Evolutionary conservation across 35 echinoderm and acorn worm species (phyloP).

Genomic region (Ophioderma brevispina): DNA sequence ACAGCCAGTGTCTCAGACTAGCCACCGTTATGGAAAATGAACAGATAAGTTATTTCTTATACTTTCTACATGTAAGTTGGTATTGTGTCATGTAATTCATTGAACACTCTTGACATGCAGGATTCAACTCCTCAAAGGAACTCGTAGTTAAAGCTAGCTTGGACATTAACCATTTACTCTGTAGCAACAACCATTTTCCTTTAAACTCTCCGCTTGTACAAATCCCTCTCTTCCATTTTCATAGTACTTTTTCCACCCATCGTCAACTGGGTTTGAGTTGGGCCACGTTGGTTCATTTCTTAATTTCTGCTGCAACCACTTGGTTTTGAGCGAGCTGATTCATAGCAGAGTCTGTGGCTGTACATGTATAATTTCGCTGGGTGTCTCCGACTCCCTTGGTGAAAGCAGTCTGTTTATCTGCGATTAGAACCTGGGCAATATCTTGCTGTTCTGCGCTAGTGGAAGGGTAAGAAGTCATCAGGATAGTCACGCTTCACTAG

Average conservation of each 20-base stretch:
- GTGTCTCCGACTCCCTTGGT: too few species aligned
- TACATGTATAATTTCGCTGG: too few species aligned
- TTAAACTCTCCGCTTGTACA: neutral
- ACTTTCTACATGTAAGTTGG: too few species aligned
- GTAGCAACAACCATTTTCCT: conserved; percentile 9
- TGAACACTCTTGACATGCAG: too few species aligned
- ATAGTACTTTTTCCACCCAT: neutral
- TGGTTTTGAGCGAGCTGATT: too few species aligned
- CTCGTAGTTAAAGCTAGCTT: neutral
- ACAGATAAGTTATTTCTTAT: too few species aligned
- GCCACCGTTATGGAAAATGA: too few species aligned
- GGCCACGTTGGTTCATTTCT: neutral
- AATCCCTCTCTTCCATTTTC: neutral
- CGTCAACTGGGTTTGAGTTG: neutral
- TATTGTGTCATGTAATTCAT: too few species aligned
- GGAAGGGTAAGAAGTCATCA: neutral
- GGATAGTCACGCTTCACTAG: neutral
- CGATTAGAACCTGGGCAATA: neutral
- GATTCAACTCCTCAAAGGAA: too few species aligned
- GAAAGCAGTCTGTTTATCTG: neutral
- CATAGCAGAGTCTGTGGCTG: too few species aligned
- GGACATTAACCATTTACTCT: conserved; percentile 5
- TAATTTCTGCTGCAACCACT: neutral
- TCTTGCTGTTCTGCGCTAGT: neutral
- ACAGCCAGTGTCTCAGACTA: too few species aligned